Evolutionary conservation across 2,797 vertebrate genomes (phyloP).

Genomic region (Manis pentadactyla): DNA sequence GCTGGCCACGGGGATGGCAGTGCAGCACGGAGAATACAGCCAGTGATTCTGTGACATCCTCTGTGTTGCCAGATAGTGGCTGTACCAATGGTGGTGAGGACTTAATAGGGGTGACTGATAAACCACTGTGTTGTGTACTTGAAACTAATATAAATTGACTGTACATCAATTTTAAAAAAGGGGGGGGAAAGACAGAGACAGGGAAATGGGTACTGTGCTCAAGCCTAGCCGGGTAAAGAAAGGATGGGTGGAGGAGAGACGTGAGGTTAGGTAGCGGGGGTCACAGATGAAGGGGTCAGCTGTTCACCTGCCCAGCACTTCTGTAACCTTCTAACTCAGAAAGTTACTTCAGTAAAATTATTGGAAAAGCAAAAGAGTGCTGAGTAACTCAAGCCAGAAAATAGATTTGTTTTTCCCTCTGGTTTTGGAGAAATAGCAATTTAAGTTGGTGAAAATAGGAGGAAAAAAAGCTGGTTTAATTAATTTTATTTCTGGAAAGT

Average conservation of each 20-base stretch:
- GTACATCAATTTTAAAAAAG: too few relatives aligned
- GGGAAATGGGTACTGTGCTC: not conserved
- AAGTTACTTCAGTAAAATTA: not conserved
- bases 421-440: slow-evolving; percentile 15
- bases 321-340: not conserved
- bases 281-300: not conserved
- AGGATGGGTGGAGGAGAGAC: not conserved
- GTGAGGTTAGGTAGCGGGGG: not conserved
- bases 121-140: too few relatives aligned
- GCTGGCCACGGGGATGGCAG: too few relatives aligned
- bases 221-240: not conserved
- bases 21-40: too few relatives aligned
- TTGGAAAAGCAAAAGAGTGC: slow-evolving; percentile 30
- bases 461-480: not conserved
- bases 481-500: slow-evolving; percentile 45
- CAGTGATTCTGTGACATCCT: too few relatives aligned
- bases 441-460: slow-evolving; percentile 4
- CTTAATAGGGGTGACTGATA: too few relatives aligned
- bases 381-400: not conserved
- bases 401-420: not conserved
- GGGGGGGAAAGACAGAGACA: not conserved
- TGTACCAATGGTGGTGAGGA: too few relatives aligned
- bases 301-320: not conserved
- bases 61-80: too few relatives aligned
- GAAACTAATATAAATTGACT: too few relatives aligned